Evolutionary conservation across 2,113 vertebrate species (phyloP).

Genomic region (Chascanopsetta lugubris): DNA sequence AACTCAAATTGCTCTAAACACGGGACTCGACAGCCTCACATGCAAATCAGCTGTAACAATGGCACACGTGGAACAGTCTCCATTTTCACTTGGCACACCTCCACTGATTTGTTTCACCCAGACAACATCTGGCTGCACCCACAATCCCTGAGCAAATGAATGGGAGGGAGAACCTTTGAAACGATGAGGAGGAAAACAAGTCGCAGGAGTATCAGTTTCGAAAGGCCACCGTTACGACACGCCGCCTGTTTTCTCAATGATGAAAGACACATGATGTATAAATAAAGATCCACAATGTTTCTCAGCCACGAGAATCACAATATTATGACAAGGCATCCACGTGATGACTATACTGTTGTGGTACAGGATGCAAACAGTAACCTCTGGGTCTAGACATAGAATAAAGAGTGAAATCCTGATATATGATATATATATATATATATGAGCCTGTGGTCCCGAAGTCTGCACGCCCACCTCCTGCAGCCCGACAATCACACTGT

Average conservation of each 20-base stretch:
- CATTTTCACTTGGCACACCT: conserved; percentile 41
- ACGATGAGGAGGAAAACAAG: not conserved
- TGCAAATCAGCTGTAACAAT: conserved; percentile 20
- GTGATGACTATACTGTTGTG: no score
- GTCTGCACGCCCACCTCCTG: not conserved
- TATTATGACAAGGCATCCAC: no score
- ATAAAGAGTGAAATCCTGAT: not conserved
- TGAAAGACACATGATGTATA: no score
- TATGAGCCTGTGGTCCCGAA: not conserved
- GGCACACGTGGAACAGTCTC: conserved; percentile 27
- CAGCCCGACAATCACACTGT: not conserved
- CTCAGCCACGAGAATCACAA: no score
- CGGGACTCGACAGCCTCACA: not conserved
- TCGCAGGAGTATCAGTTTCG: no score
- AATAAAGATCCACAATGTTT: no score
- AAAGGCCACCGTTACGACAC: no score
- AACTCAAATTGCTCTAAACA: not conserved
- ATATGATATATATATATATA: no score
- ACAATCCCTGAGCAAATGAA: conserved; percentile 37
- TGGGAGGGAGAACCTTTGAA: conserved; percentile 15
- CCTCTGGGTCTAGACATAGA: not conserved
- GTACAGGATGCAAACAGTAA: no score
- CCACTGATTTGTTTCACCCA: conserved; percentile 28
- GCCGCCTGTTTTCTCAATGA: no score
- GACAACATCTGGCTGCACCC: conserved; percentile 60